phyloP scores from a whole-genome alignment of 2,113 vertebrate species.

The Glareola pratincola region DNA sequence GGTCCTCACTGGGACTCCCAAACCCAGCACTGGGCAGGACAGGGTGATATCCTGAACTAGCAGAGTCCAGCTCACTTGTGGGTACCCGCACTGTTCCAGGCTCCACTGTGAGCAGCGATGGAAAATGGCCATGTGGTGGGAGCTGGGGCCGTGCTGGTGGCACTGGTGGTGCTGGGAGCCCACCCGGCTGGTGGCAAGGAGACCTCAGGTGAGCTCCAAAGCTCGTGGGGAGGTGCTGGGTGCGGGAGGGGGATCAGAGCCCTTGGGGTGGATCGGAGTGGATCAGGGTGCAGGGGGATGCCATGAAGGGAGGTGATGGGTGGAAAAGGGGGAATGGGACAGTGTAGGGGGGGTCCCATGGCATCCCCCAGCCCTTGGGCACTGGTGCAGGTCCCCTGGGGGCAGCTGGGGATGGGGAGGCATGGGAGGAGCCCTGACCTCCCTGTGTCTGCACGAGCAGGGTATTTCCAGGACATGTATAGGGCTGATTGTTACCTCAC shows the following conservation, averaged over 20 bases:
- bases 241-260: neutral
- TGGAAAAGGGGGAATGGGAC: neutral
- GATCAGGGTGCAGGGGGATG: neutral
- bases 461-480: rapidly evolving
- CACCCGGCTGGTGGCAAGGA: rapidly evolving
- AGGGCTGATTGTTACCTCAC: rapidly evolving
- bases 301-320: neutral
- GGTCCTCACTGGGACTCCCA: neutral
- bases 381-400: neutral
- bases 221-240: neutral
- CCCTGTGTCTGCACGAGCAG: neutral
- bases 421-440: neutral
- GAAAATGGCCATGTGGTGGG: neutral
- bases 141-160: neutral
- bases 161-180: neutral
- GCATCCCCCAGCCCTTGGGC: neutral
- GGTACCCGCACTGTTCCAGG: neutral
- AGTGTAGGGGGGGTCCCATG: neutral
- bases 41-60: neutral
- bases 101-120: neutral
- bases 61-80: rapidly evolving
- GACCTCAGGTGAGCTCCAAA: neutral
- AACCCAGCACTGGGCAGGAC: neutral
- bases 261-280: neutral
- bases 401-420: too few relatives aligned